A percentile compares a stretch with the other conserved stretches of the same genome.
Conservation (phyloP, 2,888 invertebrate species). For the Zhuqinia jingwanae region DNA sequence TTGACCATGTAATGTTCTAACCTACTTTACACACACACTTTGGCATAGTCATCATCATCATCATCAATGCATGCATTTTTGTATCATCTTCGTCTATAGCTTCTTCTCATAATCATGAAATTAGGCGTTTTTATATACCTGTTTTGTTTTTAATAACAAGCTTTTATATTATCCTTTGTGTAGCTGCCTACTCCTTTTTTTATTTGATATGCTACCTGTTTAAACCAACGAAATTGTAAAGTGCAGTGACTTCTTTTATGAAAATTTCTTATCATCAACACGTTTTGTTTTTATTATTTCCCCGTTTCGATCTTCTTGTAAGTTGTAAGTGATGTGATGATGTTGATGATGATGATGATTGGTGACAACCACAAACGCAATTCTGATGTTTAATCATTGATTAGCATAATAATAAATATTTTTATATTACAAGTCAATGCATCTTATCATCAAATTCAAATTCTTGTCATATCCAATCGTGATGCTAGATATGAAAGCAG, state of each 20-base stretch:
- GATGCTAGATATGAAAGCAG: not conserved
- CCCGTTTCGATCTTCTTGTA: too few relatives aligned
- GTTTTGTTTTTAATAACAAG: slow-evolving; percentile 33
- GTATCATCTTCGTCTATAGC: slow-evolving; percentile 25
- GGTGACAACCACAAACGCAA: not conserved
- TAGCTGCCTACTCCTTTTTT: not conserved
- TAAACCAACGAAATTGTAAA: slow-evolving; percentile 21
- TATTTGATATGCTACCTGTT: not conserved
- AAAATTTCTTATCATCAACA: slow-evolving; percentile 56
- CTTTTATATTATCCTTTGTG: too few relatives aligned
- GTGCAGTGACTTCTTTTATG: slow-evolving; percentile 63
- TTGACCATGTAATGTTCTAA: slow-evolving; percentile 69
- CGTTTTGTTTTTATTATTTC: slow-evolving; percentile 41
- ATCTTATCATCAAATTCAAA: slow-evolving; percentile 4
- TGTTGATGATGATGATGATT: slow-evolving; percentile 3
- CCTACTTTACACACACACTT: slow-evolving; percentile 69
- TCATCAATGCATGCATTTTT: slow-evolving; percentile 33
- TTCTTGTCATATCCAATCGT: not conserved
- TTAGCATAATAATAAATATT: slow-evolving; percentile 26
- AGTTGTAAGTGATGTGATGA: too few relatives aligned
- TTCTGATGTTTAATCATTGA: slow-evolving; percentile 37
- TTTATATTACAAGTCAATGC: slow-evolving; percentile 12
- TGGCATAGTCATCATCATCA: slow-evolving; percentile 50
- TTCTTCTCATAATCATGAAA: slow-evolving; percentile 48
- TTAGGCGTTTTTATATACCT: slow-evolving; percentile 34